A percentile compares a stretch with the other conserved stretches of the same genome.
phyloP scores from a whole-genome alignment of 1,140 invertebrate genomes.

The Whitmania pigra region DNA sequence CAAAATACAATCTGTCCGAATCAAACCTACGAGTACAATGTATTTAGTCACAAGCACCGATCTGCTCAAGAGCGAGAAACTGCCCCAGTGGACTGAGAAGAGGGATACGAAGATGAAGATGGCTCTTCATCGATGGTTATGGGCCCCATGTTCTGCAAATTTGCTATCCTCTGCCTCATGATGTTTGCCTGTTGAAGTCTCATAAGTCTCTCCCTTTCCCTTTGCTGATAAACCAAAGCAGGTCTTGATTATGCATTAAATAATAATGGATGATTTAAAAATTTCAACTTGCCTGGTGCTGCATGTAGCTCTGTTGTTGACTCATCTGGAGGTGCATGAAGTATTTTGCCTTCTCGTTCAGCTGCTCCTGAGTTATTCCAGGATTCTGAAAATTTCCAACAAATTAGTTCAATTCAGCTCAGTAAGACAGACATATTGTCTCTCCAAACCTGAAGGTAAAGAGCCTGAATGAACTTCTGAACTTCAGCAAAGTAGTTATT shows the following conservation, averaged over 20 bases:
- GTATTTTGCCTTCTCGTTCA: constrained; percentile 2
- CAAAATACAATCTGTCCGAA: constrained; percentile 9
- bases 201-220: neutral
- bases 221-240: neutral
- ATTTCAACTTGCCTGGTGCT: neutral
- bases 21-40: neutral
- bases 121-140: constrained; percentile 1
- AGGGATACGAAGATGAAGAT: neutral
- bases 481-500: neutral
- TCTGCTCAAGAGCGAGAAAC: too few relatives aligned
- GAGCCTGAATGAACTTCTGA: constrained; percentile 8
- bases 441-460: neutral
- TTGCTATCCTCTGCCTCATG: constrained; percentile 9
- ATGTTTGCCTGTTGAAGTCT: neutral
- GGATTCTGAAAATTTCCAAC: neutral
- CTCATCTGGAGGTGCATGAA: constrained; percentile 4
- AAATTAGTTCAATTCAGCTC: neutral
- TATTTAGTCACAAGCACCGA: neutral
- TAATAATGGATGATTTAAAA: neutral
- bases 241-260: neutral
- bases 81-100: too few relatives aligned
- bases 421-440: neutral
- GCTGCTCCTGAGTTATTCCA: neutral
- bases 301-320: constrained; percentile 1
- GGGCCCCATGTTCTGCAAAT: neutral